A percentile compares a stretch with the other conserved stretches of the same genome.
phyloP scores from a whole-genome alignment of 1,140 invertebrate genomes.

The Aradophagus sp. region DNA sequence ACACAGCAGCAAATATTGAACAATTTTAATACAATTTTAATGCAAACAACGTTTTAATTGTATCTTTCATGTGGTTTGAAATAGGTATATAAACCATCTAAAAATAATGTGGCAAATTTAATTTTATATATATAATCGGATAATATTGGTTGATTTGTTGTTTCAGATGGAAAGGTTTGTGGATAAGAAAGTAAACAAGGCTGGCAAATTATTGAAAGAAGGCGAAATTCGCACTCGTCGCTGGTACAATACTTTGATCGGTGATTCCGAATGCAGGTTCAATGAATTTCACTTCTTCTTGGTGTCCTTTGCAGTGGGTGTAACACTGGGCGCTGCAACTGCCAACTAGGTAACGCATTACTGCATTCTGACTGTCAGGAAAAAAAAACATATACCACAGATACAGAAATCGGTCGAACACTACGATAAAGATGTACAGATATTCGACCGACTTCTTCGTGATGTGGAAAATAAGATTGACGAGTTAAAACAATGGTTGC shows the following conservation, averaged over 20 bases:
- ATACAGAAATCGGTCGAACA: constrained; percentile 25
- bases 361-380: constrained; percentile 67
- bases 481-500: constrained; percentile 56
- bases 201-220: constrained; percentile 81
- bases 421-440: constrained; percentile 42
- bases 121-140: too few species aligned
- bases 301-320: constrained; percentile 82
- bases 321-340: constrained; percentile 79
- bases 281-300: constrained; percentile 85
- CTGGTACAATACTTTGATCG: constrained; percentile 82
- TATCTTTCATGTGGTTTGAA: too few species aligned
- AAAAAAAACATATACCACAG: constrained; percentile 33
- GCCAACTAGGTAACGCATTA: constrained; percentile 65
- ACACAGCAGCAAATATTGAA: too few species aligned
- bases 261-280: constrained; percentile 78
- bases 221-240: constrained; percentile 80
- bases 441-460: constrained; percentile 47
- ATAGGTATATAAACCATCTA: too few species aligned
- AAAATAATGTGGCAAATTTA: too few species aligned
- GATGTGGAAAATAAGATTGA: constrained; percentile 58
- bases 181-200: constrained; percentile 85
- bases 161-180: constrained; percentile 84
- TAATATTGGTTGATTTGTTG: too few species aligned
- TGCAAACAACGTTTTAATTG: too few species aligned
- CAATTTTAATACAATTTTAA: too few species aligned